A percentile compares a stretch with the other conserved stretches of the same genome.
Evolutionary conservation across 2,113 vertebrate genomes (phyloP).

Genomic region (Phylloscopus trochilus): DNA sequence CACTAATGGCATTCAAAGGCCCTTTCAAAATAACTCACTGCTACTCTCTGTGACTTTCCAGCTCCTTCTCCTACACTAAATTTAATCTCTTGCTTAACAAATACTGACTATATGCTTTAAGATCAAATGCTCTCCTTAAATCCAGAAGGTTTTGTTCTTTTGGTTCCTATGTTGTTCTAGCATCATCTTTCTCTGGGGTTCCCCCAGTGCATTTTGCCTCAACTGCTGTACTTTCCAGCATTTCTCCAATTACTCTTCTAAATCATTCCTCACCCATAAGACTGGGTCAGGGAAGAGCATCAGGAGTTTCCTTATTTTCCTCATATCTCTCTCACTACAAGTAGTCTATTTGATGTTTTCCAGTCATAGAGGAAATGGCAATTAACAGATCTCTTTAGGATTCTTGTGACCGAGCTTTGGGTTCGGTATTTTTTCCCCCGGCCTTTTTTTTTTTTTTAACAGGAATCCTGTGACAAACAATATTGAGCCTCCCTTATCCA

Average conservation of each 20-base stretch:
- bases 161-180: neutral
- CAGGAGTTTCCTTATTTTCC: neutral
- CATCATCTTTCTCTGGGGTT: neutral
- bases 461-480: neutral
- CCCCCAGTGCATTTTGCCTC: neutral
- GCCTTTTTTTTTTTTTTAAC: neutral
- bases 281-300: neutral
- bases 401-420: rapidly evolving
- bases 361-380: neutral
- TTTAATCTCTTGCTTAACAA: neutral
- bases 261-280: neutral
- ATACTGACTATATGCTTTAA: neutral
- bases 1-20: neutral
- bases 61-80: neutral
- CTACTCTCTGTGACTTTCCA: neutral
- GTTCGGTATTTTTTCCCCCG: rapidly evolving
- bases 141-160: neutral
- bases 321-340: neutral
- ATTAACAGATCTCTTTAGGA: neutral
- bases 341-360: neutral
- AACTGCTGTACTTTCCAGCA: neutral
- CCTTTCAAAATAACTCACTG: neutral
- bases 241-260: neutral
- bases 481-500: neutral
- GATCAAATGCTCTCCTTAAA: neutral